These are phyloP conservation scores for Oscheius sp. DNA, from an alignment of 2,888 invertebrate genomes.

Conservation along the genomic window DNA sequence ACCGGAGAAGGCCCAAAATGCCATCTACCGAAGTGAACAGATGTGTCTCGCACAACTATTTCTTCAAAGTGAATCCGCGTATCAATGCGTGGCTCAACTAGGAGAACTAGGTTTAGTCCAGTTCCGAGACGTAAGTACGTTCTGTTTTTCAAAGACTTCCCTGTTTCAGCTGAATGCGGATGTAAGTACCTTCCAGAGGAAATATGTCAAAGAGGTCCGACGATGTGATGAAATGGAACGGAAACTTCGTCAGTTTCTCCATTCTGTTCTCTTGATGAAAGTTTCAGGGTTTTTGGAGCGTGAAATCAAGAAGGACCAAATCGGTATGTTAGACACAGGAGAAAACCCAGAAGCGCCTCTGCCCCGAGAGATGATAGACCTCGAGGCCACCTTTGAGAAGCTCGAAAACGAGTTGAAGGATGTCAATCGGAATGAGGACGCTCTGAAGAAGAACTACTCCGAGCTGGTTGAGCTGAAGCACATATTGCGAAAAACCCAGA, in stretches of 20 bases:
- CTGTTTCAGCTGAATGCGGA: conserved; percentile 88
- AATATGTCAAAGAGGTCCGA: conserved; percentile 97
- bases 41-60: conserved; percentile 98
- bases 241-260: conserved; percentile 73
- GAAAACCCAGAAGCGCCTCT: conserved; percentile 99
- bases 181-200: conserved; percentile 96
- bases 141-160: neutral
- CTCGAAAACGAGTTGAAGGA: conserved; percentile 95
- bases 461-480: conserved; percentile 96
- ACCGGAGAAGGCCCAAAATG: conserved; percentile 42
- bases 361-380: conserved; percentile 97
- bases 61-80: conserved; percentile 93
- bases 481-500: conserved; percentile 95
- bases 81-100: conserved; percentile 90
- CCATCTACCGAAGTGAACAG: conserved; percentile 92
- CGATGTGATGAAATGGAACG: conserved; percentile 94
- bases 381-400: conserved; percentile 93
- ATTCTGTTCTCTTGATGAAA: neutral
- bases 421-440: conserved; percentile 97
- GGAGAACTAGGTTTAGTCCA: conserved; percentile 93
- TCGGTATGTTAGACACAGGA: conserved; percentile 96
- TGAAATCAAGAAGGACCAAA: conserved; percentile 94
- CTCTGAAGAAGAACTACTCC: conserved; percentile 79
- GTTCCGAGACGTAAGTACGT: conserved; percentile 89
- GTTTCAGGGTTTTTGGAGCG: conserved; percentile 86